These are phyloP conservation scores for Parus major DNA, from an alignment of 2,113 vertebrate species.

Conservation along the genomic window DNA sequence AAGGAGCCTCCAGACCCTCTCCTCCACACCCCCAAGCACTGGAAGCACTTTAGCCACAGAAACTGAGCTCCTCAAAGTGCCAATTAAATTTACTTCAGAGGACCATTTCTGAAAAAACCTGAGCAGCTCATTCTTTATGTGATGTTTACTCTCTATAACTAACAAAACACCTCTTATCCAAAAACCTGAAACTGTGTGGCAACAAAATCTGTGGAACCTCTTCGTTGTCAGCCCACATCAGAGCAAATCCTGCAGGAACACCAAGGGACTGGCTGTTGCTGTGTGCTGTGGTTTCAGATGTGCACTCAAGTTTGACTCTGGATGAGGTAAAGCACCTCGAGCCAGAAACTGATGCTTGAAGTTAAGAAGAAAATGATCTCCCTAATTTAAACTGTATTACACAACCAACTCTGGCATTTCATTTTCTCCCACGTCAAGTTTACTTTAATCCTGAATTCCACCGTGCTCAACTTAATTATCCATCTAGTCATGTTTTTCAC, in stretches of 20 bases:
- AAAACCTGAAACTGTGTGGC: not conserved
- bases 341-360: slow-evolving; percentile 20
- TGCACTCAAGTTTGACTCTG: not conserved
- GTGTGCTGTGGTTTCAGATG: not conserved
- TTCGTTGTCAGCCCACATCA: not conserved
- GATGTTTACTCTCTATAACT: not conserved
- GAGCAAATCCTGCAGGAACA: not conserved
- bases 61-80: not conserved
- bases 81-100: not conserved
- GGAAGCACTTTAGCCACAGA: not conserved
- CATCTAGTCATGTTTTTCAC: slow-evolving; percentile 28
- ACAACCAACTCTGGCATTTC: not conserved
- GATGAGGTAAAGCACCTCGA: not conserved
- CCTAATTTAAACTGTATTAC: slow-evolving; percentile 39
- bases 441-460: slow-evolving; percentile 50
- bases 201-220: not conserved
- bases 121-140: not conserved
- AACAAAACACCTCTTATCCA: not conserved
- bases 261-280: not conserved
- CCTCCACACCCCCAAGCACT: not conserved
- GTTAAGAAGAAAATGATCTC: slow-evolving; percentile 31
- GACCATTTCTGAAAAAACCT: not conserved
- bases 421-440: slow-evolving; percentile 25
- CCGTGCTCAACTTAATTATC: slow-evolving; percentile 42
- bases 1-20: not conserved